Percentiles rank a stretch among this genome's conserved stretches.
Conservation (phyloP, 2,797 vertebrate genomes). For the Eulemur coronatus region DNA sequence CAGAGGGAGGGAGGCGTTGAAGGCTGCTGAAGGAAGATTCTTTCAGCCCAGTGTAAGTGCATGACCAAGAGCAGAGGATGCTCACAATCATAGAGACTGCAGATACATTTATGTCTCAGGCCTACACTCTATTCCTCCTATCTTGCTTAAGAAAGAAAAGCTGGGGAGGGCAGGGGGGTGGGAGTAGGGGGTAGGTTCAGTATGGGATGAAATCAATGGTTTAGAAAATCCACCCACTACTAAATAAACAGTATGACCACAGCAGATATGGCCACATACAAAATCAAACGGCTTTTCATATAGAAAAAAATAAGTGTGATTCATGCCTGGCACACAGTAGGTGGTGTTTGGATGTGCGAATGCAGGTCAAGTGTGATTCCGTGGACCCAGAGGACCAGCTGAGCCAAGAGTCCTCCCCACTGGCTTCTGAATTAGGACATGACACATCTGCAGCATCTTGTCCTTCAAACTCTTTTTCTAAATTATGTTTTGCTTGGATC, state of each 20-base stretch:
- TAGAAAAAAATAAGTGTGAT: no score
- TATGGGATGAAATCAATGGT: neutral
- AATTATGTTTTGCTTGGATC: neutral
- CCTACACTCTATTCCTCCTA: neutral
- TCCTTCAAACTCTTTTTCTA: neutral
- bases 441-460: neutral
- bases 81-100: fast-evolving
- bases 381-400: neutral
- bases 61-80: neutral
- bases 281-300: neutral
- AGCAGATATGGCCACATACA: neutral
- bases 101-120: neutral
- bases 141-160: neutral
- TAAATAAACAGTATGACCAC: neutral
- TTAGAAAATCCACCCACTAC: neutral
- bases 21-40: neutral
- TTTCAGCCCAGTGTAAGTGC: neutral
- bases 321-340: neutral
- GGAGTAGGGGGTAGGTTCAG: no score
- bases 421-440: neutral
- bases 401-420: neutral
- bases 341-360: neutral
- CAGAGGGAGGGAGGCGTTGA: no score
- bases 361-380: neutral
- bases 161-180: fast-evolving